Percentiles rank a stretch among this genome's conserved stretches.
Evolutionary conservation across 2,113 vertebrate genomes (phyloP).

Genomic region (Clupea harengus): DNA sequence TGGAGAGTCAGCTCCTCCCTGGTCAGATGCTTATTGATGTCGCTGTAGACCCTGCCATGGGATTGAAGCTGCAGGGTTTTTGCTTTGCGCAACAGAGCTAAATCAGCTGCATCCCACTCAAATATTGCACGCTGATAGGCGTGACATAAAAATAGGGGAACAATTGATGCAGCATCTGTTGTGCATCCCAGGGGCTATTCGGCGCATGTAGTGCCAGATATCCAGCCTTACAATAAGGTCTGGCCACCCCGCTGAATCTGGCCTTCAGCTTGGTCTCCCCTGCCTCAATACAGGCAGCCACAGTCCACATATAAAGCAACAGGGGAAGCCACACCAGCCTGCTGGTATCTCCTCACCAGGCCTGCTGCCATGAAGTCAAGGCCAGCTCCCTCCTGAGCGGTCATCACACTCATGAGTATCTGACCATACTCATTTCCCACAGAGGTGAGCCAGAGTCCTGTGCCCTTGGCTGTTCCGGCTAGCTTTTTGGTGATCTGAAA

Average conservation of each 20-base stretch:
- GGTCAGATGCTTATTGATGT: slow-evolving; percentile 13
- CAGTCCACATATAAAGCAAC: neutral
- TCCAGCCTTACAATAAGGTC: slow-evolving; percentile 1
- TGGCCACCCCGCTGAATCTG: neutral
- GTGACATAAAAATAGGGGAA: too few species aligned
- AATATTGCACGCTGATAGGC: too few species aligned
- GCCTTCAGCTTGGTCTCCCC: neutral
- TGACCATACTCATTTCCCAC: slow-evolving; percentile 26
- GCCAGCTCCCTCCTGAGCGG: slow-evolving; percentile 32
- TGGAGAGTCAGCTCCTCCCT: slow-evolving; percentile 16
- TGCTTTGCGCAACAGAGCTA: too few species aligned
- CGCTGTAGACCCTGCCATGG: neutral
- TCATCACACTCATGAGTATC: slow-evolving; percentile 29
- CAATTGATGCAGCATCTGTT: too few species aligned
- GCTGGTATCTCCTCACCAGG: slow-evolving; percentile 15
- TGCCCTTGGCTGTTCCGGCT: neutral
- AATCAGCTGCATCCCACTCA: too few species aligned
- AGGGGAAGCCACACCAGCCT: slow-evolving; percentile 24
- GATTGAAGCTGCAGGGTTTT: neutral
- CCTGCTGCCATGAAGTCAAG: slow-evolving; percentile 25
- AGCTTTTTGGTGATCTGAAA: slow-evolving; percentile 36
- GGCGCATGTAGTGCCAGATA: neutral
- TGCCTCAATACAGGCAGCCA: slow-evolving; percentile 32
- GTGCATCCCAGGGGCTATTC: neutral
- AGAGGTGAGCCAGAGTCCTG: slow-evolving; percentile 36